These are phyloP conservation scores for Noctuana brunneofusca DNA, from an alignment of 2,888 invertebrate species.

Conservation along the genomic window DNA sequence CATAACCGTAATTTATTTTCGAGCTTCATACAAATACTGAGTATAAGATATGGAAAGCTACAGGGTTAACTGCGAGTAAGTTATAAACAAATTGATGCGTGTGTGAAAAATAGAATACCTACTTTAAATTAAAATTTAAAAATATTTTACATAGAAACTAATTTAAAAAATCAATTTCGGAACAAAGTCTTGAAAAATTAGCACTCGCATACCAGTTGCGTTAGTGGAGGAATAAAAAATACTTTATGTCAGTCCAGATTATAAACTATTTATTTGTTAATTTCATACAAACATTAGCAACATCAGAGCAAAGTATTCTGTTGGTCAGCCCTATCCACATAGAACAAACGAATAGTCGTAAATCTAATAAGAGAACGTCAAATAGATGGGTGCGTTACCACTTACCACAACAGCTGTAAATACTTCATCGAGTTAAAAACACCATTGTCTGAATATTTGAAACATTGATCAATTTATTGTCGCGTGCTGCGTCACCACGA, in stretches of 20 bases:
- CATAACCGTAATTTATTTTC: neutral
- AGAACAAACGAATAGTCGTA: slow-evolving; percentile 54
- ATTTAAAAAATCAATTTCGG: too few relatives aligned
- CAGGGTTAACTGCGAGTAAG: neutral
- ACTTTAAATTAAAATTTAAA: too few relatives aligned
- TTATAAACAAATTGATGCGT: too few relatives aligned
- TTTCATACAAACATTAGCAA: neutral
- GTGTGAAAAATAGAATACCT: too few relatives aligned
- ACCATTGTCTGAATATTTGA: slow-evolving; percentile 36
- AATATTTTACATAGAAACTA: too few relatives aligned
- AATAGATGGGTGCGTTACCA: slow-evolving; percentile 47
- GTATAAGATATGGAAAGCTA: neutral
- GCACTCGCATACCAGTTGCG: too few relatives aligned
- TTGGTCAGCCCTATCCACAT: slow-evolving; percentile 44
- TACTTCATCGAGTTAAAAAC: slow-evolving; percentile 36
- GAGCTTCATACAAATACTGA: neutral
- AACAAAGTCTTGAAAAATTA: too few relatives aligned
- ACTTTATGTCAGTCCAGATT: too few relatives aligned
- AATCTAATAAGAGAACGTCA: slow-evolving; percentile 62
- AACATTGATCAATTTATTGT: slow-evolving; percentile 38
- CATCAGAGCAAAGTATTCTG: too few relatives aligned
- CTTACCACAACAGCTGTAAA: slow-evolving; percentile 32
- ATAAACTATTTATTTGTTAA: too few relatives aligned
- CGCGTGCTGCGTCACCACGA: slow-evolving; percentile 4
- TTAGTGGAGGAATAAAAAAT: too few relatives aligned